Percentiles rank a stretch among this genome's conserved stretches.
phyloP scores from a whole-genome alignment of 2,888 invertebrate genomes.

The Archips xylosteana region DNA sequence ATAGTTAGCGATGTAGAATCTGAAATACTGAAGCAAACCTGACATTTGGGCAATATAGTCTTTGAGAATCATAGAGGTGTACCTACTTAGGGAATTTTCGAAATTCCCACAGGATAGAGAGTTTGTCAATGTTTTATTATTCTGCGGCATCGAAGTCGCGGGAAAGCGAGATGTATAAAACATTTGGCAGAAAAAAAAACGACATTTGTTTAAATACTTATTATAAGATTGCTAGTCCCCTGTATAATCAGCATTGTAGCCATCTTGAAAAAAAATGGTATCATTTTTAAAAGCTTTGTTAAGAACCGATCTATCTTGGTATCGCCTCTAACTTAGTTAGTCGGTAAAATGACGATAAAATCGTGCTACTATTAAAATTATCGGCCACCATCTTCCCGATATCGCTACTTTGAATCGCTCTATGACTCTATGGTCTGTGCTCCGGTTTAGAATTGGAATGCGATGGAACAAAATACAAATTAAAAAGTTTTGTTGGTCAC shows the following conservation, averaged over 20 bases:
- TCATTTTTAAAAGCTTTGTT: constrained; percentile 28
- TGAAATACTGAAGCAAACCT: no score
- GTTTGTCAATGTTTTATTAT: no score
- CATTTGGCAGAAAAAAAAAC: background rate
- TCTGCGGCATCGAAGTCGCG: no score
- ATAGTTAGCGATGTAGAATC: no score
- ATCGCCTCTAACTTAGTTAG: constrained; percentile 43
- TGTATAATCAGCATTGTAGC: constrained; percentile 13
- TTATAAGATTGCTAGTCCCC: background rate
- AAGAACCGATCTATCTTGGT: constrained; percentile 61
- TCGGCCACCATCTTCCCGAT: constrained; percentile 62
- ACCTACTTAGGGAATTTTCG: no score
- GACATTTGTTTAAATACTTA: background rate
- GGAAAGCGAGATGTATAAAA: no score
- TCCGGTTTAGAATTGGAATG: constrained; percentile 40
- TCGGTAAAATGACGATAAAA: constrained; percentile 67
- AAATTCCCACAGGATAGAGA: no score
- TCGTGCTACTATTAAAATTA: constrained; percentile 65
- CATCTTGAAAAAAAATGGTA: constrained; percentile 17
- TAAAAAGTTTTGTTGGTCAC: constrained; percentile 30
- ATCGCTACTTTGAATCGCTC: constrained; percentile 58
- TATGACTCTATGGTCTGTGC: constrained; percentile 37
- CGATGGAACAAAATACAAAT: constrained; percentile 33
- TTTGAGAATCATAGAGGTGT: no score
- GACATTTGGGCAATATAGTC: no score